Percentiles rank a stretch among this genome's conserved stretches.
Conservation (phyloP, 2,113 vertebrate species). For the Bagarius yarrelli region DNA sequence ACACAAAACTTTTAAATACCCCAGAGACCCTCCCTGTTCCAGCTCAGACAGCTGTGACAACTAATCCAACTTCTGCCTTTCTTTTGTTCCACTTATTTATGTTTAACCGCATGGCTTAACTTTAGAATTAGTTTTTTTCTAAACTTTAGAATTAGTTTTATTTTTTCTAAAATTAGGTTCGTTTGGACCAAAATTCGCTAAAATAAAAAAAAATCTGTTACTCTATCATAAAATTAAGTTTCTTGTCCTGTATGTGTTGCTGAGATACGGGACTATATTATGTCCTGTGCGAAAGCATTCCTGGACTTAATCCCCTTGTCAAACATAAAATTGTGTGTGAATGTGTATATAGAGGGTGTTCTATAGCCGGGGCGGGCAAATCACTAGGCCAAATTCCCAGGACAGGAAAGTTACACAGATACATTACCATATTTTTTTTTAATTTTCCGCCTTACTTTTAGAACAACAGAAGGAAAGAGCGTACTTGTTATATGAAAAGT, state of each 20-base stretch:
- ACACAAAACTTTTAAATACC: conserved; percentile 12
- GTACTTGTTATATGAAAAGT: neutral
- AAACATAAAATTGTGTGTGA: neutral
- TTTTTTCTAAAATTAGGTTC: too few species aligned
- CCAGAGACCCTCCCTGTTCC: neutral
- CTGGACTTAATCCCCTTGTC: neutral
- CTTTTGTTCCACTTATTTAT: neutral
- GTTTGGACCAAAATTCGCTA: too few species aligned
- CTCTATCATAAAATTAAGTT: neutral
- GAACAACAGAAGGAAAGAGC: too few species aligned
- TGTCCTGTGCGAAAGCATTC: neutral
- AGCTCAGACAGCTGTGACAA: conserved; percentile 36
- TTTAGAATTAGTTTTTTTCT: neutral
- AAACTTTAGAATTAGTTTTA: too few species aligned
- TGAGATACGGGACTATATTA: neutral
- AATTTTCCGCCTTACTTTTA: too few species aligned
- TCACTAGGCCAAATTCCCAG: neutral
- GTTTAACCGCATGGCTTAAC: conserved; percentile 7
- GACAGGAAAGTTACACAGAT: neutral
- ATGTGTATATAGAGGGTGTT: neutral
- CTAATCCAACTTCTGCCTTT: neutral
- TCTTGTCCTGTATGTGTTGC: neutral
- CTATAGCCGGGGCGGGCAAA: neutral
- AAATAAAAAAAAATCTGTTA: too few species aligned
- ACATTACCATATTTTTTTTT: neutral